Evolutionary conservation across 2,113 vertebrate genomes (phyloP).

Genomic region (Hyaena hyaena): DNA sequence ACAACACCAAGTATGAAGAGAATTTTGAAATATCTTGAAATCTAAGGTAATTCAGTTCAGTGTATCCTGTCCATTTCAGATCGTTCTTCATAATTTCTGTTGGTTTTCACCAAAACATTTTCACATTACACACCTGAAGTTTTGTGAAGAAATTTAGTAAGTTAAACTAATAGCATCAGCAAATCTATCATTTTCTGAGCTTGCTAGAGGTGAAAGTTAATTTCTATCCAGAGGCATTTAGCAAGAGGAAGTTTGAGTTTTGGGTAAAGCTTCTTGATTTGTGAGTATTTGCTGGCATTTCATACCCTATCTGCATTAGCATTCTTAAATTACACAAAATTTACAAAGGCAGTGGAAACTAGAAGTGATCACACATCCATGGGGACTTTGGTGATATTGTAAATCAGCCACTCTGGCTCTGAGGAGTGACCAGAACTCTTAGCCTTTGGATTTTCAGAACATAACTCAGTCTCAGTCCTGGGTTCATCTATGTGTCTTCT

Average conservation of each 20-base stretch:
- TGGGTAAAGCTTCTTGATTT: constrained; percentile 67
- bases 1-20: background rate
- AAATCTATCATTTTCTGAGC: background rate
- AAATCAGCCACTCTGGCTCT: constrained; percentile 73
- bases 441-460: constrained; percentile 75
- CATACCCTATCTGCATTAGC: constrained; percentile 68
- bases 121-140: background rate
- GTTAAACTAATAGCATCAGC: background rate
- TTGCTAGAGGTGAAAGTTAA: constrained; percentile 59
- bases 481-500: constrained; percentile 72
- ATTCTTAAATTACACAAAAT: constrained; percentile 67
- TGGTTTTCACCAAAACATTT: background rate
- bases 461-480: constrained; percentile 79
- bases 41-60: background rate
- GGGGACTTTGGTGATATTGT: constrained; percentile 68
- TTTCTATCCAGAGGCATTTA: constrained; percentile 60
- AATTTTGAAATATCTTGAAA: background rate
- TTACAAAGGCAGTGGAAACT: constrained; percentile 62
- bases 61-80: background rate
- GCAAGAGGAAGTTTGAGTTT: constrained; percentile 47
- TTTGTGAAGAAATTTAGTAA: background rate
- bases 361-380: constrained; percentile 55
- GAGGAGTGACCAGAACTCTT: constrained; percentile 50
- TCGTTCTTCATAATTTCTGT: background rate
- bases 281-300: constrained; percentile 43